Conservation (phyloP, 1,140 invertebrate genomes). For the Melanaphis sacchari region DNA sequence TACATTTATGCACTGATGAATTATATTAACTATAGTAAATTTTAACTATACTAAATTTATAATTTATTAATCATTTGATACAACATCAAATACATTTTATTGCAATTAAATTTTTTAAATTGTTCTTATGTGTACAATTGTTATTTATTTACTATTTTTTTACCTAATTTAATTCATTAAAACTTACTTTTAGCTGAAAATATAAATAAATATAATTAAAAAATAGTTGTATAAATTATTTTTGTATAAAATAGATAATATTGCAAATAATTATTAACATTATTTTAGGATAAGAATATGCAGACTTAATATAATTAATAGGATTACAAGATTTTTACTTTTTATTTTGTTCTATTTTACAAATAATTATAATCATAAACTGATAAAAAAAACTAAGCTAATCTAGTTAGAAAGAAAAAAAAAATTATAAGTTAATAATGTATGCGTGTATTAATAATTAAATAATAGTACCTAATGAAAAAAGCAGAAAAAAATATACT, state of each 20-base stretch:
- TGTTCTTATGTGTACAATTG: neutral
- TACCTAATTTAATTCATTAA: neutral
- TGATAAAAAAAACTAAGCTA: neutral
- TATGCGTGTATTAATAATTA: neutral
- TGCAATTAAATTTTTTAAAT: neutral
- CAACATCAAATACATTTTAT: neutral
- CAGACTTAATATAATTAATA: neutral
- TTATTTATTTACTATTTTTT: neutral
- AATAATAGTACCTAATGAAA: neutral
- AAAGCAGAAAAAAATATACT: constrained; percentile 25
- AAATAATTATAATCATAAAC: neutral
- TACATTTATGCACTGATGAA: no score
- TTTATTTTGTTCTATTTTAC: neutral
- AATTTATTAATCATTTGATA: neutral
- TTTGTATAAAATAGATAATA: neutral
- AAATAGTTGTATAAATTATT: neutral
- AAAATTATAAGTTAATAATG: neutral
- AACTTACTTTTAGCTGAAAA: constrained; percentile 5
- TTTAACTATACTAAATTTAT: neutral
- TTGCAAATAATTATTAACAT: neutral
- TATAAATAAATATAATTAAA: neutral
- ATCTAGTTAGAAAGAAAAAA: neutral
- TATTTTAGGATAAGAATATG: neutral
- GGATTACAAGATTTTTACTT: neutral
- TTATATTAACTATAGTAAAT: no score